Evolutionary conservation across 2,113 vertebrate species (phyloP), one percentile per base, ranked within the genome.

Genomic region (Paramormyrops kingsleyae): DNA sequence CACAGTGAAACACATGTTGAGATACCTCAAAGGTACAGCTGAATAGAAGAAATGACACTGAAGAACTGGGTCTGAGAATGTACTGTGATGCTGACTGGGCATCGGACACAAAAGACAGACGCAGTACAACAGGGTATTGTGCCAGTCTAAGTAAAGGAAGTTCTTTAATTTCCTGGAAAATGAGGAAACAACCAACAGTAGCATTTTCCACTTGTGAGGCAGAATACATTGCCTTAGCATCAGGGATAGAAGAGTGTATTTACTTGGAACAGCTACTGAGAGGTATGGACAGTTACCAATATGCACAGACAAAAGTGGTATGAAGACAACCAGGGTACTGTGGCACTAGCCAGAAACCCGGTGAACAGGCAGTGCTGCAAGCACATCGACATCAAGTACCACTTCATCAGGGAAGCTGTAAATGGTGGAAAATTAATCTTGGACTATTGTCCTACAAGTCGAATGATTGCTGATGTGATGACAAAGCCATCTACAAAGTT

Each of bases 171-270:
- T 49, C 83, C 70, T 70, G 83, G 84, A 90, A 90, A 50, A 74
- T 42, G 5, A 90, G 15, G 19, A 87, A 53, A 19, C 52, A 53
- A 53, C 52, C 52, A 21, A 21, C 17, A 53, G 10, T 53, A 53
- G 52, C 5, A 5, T 19, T 53, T 4, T 53, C 52, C 52, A 21
- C 52, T 53, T 53, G 59, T 66, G 59, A 88, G 5, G 87, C 87
- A 44, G 87, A 66, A 42, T 88, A 88, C 50, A 88, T 88, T 39
- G 27, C 87, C 50, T 88, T 88, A 88, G 87, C 50, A 31, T 56
- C 87, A 88, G 50, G 50, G 17, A 88, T 88, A 62, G 42, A 74
- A 50, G 87, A 88, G 39, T 88, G 39, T n/a, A 88, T 53, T 49
- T 49, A 49, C 49, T 49, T 88, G 46, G 87, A 59, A n/a, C 87